Evolutionary conservation across 2,797 vertebrate genomes (phyloP).

Genomic region (Chiroxiphia lanceolata): DNA sequence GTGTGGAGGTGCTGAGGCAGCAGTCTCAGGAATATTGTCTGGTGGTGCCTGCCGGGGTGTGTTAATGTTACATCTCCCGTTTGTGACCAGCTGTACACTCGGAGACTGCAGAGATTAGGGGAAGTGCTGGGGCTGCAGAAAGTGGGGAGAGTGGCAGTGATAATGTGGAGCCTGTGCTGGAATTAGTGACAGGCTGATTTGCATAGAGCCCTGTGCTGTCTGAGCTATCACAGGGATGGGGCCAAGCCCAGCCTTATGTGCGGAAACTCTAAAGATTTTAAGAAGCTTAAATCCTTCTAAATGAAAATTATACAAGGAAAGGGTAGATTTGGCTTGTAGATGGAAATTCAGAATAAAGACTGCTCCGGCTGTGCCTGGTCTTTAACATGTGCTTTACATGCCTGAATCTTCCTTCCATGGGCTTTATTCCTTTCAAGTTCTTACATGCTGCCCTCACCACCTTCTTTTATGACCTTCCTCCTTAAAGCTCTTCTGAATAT

Average conservation of each 20-base stretch:
- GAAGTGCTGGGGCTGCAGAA: constrained; percentile 36
- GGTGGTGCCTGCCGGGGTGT: background rate
- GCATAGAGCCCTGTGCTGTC: constrained; percentile 20
- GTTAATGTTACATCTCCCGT: background rate
- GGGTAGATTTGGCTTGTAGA: constrained; percentile 71
- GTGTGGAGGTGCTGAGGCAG: background rate
- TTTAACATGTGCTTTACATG: constrained; percentile 53
- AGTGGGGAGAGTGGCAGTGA: background rate
- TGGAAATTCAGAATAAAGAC: constrained; percentile 59
- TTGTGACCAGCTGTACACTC: background rate
- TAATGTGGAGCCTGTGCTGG: constrained; percentile 24
- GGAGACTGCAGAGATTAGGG: background rate
- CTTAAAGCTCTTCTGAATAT: constrained; percentile 38
- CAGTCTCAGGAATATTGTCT: background rate
- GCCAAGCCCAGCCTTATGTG: background rate
- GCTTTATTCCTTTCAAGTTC: constrained; percentile 63
- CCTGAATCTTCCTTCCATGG: constrained; percentile 51
- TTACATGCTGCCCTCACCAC: background rate
- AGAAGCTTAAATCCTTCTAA: constrained; percentile 71
- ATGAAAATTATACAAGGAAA: constrained; percentile 68
- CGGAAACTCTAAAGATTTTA: constrained; percentile 53
- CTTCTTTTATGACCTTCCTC: constrained; percentile 42
- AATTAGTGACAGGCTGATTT: constrained; percentile 63
- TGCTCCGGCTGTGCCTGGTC: constrained; percentile 42
- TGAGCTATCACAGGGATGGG: constrained; percentile 16